phyloP scores from a whole-genome alignment of 2,797 vertebrate species.

The Tragopan temminckii region DNA sequence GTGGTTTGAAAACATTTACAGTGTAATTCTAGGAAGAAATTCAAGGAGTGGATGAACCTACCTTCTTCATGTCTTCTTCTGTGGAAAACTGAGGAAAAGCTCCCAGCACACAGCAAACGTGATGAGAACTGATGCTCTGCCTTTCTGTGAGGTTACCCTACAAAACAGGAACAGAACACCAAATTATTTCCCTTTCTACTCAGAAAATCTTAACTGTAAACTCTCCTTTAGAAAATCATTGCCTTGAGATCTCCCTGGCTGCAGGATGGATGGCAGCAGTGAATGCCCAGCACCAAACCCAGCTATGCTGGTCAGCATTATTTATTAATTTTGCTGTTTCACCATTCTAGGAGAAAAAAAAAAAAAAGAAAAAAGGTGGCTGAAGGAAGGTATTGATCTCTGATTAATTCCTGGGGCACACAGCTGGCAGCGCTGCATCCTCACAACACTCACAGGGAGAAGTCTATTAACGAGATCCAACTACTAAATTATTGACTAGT shows the following conservation, averaged over 20 bases:
- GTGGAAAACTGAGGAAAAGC: slow-evolving; percentile 74
- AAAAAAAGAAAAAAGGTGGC: not conserved
- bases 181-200: not conserved
- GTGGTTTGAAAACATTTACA: not conserved
- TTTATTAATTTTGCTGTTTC: not conserved
- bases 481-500: slow-evolving; percentile 79
- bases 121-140: slow-evolving; percentile 77
- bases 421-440: slow-evolving; percentile 33
- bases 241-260: accelerated
- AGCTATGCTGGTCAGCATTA: not conserved
- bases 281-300: not conserved
- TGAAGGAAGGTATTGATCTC: slow-evolving; percentile 37
- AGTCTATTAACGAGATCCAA: slow-evolving; percentile 78
- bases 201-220: not conserved
- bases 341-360: not conserved
- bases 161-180: not conserved
- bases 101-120: slow-evolving; percentile 69
- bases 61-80: slow-evolving; percentile 79
- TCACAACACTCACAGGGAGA: slow-evolving; percentile 60
- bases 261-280: not conserved
- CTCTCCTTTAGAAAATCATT: accelerated
- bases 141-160: slow-evolving; percentile 77
- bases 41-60: slow-evolving; percentile 40
- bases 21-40: not conserved
- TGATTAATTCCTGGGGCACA: slow-evolving; percentile 52